Base-by-base conservation (phyloP, 2,888 invertebrate genomes). In the Kryphioiulus occultus region DNA sequence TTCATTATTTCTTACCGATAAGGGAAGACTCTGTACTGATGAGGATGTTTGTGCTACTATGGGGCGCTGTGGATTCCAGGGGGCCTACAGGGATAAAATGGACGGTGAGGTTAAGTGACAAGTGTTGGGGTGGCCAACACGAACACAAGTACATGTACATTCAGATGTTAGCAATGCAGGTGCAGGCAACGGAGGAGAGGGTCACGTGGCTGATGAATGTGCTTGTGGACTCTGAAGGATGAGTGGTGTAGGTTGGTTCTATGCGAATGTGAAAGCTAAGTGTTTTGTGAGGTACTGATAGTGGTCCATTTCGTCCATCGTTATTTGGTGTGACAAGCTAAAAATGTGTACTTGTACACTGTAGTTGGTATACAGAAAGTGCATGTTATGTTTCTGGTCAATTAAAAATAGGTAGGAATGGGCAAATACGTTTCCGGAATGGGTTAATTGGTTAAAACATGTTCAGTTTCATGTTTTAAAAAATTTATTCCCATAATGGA, bases 1-100 rank as follows among this genome's bases (percentile, higher is more conserved):
- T 85, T 85, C n/a, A 22, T 85, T 19, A 44, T 44, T 85, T 32
- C 88, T 88, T 88, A 88, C 88, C 88, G 83, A 88, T 82, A 83
- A 86, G 88, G 78, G 88, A 88, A 83, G 88, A 88, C 85, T 88
- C 88, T 86, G 88, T 88, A 86, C 88, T 88, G 86, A 88, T 86
- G 86, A 78, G 85, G 86, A 86, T 53, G 59, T 59, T 86, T 39
- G 88, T 59, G 86, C 86, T 88, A 88, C 83, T 87, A 86, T 53
- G 86, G 86, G 59, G 59, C 78, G 86, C 32, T 59, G 86, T 86
- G 78, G 85, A 85, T 82, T 22, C 87, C 47, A 35, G 44, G 32
- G 47, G 87, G 87, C 87, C 87, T 87, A 86, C 47, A 47, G 86
- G 86, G 47, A 84, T 68, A 85, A 85, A 85, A 85, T 47, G 86